phyloP scores from a whole-genome alignment of 1,140 invertebrate species.

The Drosophila dunni region DNA sequence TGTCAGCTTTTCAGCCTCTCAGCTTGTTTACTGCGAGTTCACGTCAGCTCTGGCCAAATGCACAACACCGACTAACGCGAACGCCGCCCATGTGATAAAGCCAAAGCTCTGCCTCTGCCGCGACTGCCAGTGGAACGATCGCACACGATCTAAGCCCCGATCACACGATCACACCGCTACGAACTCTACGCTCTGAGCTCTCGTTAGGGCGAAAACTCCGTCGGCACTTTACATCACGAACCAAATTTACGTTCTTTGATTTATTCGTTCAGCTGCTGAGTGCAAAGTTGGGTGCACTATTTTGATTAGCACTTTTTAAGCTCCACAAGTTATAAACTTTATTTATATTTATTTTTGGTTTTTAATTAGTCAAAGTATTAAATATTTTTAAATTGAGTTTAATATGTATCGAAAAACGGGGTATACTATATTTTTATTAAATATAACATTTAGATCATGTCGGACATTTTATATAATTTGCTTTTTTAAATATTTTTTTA shows the following conservation, averaged over 20 bases:
- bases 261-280: background rate
- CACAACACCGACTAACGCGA: constrained; percentile 69
- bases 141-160: constrained; percentile 20
- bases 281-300: too few species aligned
- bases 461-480: too few species aligned
- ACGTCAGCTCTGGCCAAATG: constrained; percentile 74
- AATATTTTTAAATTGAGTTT: too few species aligned
- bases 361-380: too few species aligned
- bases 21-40: constrained; percentile 19
- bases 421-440: too few species aligned
- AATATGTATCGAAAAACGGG: too few species aligned
- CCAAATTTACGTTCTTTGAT: background rate
- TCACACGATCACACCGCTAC: constrained; percentile 24
- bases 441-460: too few species aligned
- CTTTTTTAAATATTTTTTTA: too few species aligned
- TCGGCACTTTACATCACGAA: background rate
- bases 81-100: constrained; percentile 43
- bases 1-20: background rate
- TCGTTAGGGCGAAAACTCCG: too few species aligned
- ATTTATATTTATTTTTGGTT: too few species aligned
- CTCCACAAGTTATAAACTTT: too few species aligned
- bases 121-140: constrained; percentile 20
- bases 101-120: constrained; percentile 20
- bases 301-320: too few species aligned
- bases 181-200: background rate